Conservation (phyloP, 1,140 invertebrate genomes). For the Parasteatoda tepidariorum region DNA sequence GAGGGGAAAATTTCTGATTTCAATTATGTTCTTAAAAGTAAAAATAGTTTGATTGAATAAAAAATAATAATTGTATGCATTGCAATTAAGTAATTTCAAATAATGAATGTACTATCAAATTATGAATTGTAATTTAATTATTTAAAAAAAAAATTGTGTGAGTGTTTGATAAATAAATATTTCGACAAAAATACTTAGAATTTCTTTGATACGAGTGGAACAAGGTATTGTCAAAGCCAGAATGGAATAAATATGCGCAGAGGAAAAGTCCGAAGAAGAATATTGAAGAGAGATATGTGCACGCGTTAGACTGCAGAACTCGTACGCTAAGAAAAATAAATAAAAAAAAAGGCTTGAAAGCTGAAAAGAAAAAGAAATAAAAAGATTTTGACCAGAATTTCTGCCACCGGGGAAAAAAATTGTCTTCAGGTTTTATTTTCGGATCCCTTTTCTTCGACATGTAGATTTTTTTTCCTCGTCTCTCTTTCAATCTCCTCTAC, state of each 20-base stretch:
- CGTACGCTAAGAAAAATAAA: neutral
- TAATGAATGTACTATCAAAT: too few relatives aligned
- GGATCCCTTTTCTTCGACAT: conserved; percentile 48
- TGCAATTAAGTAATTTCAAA: too few relatives aligned
- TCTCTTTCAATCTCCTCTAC: conserved; percentile 44
- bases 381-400: conserved; percentile 17
- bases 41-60: too few relatives aligned
- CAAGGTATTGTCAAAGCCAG: neutral
- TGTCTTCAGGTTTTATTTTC: conserved; percentile 52
- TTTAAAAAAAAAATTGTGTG: too few relatives aligned
- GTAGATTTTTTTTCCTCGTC: conserved; percentile 46
- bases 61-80: too few relatives aligned
- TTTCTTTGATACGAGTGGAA: neutral
- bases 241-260: conserved; percentile 11
- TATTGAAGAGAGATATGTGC: neutral
- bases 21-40: too few relatives aligned
- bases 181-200: neutral
- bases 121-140: too few relatives aligned
- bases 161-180: neutral
- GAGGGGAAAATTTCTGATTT: too few relatives aligned
- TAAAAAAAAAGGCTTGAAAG: neutral
- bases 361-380: too few relatives aligned
- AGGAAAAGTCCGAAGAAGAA: conserved; percentile 2
- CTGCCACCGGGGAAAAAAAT: neutral
- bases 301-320: neutral